These are phyloP conservation scores for Meandrusa payeni DNA, from an alignment of 2,888 invertebrate genomes.

Conservation along the genomic window DNA sequence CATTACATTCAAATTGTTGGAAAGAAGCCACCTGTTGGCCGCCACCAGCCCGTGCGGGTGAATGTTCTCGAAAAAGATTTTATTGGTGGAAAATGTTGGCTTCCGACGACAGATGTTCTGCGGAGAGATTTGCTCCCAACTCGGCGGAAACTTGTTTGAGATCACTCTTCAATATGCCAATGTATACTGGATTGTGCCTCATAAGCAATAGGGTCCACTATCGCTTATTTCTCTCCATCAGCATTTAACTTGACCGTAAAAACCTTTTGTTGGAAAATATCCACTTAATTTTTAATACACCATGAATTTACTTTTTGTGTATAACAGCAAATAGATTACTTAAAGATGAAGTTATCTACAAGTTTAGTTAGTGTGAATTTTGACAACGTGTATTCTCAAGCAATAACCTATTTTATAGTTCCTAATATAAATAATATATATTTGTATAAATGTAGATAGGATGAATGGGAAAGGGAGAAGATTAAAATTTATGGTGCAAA, in stretches of 20 bases:
- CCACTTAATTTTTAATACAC: slow-evolving; percentile 19
- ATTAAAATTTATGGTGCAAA: no score
- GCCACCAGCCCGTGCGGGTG: slow-evolving; percentile 38
- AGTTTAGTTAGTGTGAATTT: no score
- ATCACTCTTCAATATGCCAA: slow-evolving; percentile 43
- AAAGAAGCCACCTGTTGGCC: slow-evolving; percentile 73
- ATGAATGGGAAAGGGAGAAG: no score
- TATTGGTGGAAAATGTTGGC: slow-evolving; percentile 60
- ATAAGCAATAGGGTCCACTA: slow-evolving; percentile 40
- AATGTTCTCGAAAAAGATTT: slow-evolving; percentile 66
- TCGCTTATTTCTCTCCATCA: slow-evolving; percentile 27
- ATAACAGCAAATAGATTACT: background rate
- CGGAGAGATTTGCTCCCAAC: slow-evolving; percentile 52
- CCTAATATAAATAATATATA: no score
- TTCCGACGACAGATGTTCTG: slow-evolving; percentile 60
- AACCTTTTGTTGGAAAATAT: slow-evolving; percentile 31
- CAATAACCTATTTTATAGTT: slow-evolving; percentile 46
- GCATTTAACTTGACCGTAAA: slow-evolving; percentile 41
- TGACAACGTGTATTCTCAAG: slow-evolving; percentile 60
- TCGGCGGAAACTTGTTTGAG: slow-evolving; percentile 53
- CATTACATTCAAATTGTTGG: slow-evolving; percentile 69
- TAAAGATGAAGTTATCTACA: background rate
- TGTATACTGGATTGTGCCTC: slow-evolving; percentile 39
- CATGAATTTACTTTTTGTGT: background rate
- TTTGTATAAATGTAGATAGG: no score